Conservation (phyloP, 2,113 vertebrate genomes). For the Aplodontia rufa region DNA sequence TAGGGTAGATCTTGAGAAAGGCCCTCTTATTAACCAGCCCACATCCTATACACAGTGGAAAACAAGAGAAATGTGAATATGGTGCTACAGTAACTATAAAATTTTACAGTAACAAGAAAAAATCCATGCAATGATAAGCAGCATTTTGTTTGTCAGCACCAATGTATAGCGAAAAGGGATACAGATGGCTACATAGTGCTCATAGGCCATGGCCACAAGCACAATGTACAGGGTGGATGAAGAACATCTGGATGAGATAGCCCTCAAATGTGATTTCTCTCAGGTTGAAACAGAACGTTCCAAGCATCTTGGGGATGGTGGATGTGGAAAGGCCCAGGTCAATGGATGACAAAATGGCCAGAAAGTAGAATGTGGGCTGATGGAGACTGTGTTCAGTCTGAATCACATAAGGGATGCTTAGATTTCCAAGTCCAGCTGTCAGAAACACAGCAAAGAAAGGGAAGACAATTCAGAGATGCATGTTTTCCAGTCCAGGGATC, state of each 20-base stretch:
- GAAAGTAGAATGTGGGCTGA: constrained; percentile 60
- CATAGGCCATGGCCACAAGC: constrained; percentile 51
- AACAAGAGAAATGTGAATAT: not conserved
- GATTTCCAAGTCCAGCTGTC: constrained; percentile 49
- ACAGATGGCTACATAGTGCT: constrained; percentile 59
- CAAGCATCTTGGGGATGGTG: constrained; percentile 40
- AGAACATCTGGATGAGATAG: constrained; percentile 61
- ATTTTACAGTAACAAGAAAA: not conserved
- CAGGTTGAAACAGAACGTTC: constrained; percentile 51
- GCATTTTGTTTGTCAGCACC: constrained; percentile 25
- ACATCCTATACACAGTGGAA: not conserved
- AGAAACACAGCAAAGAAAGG: constrained; percentile 63
- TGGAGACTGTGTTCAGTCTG: constrained; percentile 31
- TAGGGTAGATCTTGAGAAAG: not conserved
- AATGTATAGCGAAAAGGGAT: not conserved
- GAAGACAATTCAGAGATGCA: constrained; percentile 57
- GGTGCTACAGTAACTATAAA: not conserved
- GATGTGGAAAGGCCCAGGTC: constrained; percentile 38
- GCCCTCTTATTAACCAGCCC: not conserved
- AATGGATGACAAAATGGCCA: constrained; percentile 26
- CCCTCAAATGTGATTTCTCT: constrained; percentile 25
- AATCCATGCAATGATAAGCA: not conserved
- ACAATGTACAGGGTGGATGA: constrained; percentile 1
- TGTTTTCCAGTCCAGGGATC: constrained; percentile 53
- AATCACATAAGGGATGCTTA: constrained; percentile 52